Conservation (phyloP, 2,888 invertebrate species). For the Aphidoletes aphidimyza region DNA sequence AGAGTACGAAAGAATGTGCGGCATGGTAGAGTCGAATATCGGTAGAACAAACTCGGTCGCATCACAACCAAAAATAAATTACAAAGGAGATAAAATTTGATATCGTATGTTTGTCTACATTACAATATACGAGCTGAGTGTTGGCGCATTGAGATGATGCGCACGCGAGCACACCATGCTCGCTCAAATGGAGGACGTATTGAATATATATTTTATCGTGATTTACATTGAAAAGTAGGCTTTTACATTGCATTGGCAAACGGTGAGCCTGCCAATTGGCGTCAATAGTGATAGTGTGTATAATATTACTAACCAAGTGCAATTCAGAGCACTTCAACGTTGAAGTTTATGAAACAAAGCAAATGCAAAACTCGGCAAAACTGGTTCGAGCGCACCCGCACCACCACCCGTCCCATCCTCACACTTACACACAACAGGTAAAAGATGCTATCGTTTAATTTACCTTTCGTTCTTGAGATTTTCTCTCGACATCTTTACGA, state of each 20-base stretch:
- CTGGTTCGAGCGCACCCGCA: no score
- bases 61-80: slow-evolving; percentile 23
- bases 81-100: slow-evolving; percentile 26
- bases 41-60: background rate
- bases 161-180: background rate
- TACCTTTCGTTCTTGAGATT: slow-evolving; percentile 41
- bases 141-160: background rate
- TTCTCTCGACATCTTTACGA: slow-evolving; percentile 26
- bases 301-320: slow-evolving; percentile 39
- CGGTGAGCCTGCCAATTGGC: background rate
- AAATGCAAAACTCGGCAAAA: background rate
- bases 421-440: background rate
- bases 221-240: slow-evolving; percentile 30
- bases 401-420: no score
- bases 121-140: background rate
- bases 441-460: slow-evolving; percentile 34
- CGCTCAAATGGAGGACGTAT: background rate
- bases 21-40: background rate
- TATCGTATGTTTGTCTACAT: background rate
- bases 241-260: background rate
- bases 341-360: background rate
- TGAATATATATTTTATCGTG: slow-evolving; percentile 16
- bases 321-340: background rate
- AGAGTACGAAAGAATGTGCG: background rate
- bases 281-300: background rate